Evolutionary conservation across 64 coral and sea anemone genomes (phyloP).

Genomic region (Exaiptasia diaphana): DNA sequence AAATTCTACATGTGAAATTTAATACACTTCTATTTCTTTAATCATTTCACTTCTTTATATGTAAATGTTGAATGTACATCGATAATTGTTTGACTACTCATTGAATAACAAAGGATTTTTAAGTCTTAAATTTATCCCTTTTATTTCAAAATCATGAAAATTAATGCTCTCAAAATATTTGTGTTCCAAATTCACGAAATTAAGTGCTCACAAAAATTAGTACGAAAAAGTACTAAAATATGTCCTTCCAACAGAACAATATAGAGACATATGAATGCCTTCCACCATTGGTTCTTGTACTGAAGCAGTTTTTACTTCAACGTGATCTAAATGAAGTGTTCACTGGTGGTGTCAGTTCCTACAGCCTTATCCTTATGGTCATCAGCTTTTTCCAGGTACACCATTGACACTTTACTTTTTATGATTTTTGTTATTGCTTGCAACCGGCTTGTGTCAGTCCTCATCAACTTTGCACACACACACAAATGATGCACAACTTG

Average conservation of each 20-base stretch:
- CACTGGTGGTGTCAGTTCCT: slow-evolving; percentile 82
- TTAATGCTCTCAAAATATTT: no score
- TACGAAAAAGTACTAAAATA: neutral
- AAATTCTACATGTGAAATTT: neutral
- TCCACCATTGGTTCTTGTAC: slow-evolving; percentile 71
- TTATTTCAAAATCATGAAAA: no score
- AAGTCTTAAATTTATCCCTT: no score
- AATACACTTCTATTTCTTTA: neutral
- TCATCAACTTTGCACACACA: no score
- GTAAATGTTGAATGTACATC: no score
- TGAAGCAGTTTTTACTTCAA: slow-evolving; percentile 89
- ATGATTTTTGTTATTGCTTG: neutral
- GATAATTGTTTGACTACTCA: no score
- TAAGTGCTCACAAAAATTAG: no score
- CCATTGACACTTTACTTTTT: neutral
- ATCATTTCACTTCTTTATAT: no score
- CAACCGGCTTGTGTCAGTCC: no score
- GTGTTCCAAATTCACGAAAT: no score
- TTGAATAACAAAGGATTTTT: no score
- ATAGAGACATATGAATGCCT: slow-evolving; percentile 73
- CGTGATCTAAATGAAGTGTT: slow-evolving; percentile 96
- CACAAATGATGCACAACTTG: no score
- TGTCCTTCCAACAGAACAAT: slow-evolving; percentile 34
- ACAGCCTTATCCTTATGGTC: slow-evolving; percentile 82
- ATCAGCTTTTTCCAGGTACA: slow-evolving; percentile 90